Evolutionary conservation across 2,113 vertebrate genomes (phyloP), one percentile per base, ranked within the genome.

Genomic region (Entomyzon cyanotis): DNA sequence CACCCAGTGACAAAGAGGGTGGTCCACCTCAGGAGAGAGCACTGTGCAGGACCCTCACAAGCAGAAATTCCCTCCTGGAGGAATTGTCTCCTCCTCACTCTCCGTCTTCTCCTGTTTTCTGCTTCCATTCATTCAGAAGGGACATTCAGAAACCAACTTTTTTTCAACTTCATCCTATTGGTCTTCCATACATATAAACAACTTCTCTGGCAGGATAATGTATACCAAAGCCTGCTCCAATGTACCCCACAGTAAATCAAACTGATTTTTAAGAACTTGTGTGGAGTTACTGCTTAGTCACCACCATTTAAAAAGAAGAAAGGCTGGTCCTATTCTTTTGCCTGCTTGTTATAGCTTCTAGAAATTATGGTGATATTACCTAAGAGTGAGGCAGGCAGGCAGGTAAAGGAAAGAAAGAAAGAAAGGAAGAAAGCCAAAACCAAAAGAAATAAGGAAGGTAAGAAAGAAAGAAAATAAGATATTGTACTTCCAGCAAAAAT

Each of bases 231-330:
- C 58, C 67, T 83, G 11, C 39, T 87, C 23, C 87, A 93, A 85
- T 74, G 53, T 56, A 90, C 49, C 62, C 47, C 75, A 73, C 37
- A 84, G 62, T 90, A 92, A 94, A 93, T 90, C 85, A 92, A 87
- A 83, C 8, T 59, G 85, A 74, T 59, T 92, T 94, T 80, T 81
- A 86, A 92, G 86, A 95, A 90, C 75, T 67, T 89, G 22, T 60
- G 37, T 79, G 33, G 73, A 87, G 52, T 79, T 94, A 84, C 63
- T 88, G 83, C 67, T 95, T 86, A 95, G 79, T 93, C 76, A 92
- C 63, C 1, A 2, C 35, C 46, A 84, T 81, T 92, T 92, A 88
- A 85, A 91, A 95, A 74, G 49, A 85, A 65, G 70, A 89, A 90
- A 88, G 69, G 9, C 17, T 65, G 25, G 16, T 89, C 50, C 20